Evolutionary conservation across 1,140 invertebrate species (phyloP), one percentile per base, ranked within the genome.

Genomic region (Drosophila nikananu): DNA sequence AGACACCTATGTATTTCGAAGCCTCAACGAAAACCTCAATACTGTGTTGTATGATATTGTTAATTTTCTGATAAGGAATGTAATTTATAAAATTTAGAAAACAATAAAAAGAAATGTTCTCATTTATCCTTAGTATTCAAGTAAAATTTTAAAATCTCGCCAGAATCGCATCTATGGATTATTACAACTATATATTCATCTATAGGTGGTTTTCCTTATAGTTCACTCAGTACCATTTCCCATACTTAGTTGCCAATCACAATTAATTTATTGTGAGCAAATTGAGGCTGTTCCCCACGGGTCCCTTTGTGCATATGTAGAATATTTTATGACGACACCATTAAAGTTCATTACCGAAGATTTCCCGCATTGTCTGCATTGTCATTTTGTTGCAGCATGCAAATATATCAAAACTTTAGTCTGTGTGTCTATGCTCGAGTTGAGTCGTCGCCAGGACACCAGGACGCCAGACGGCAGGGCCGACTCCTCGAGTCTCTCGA

Each of bases 271-370:
- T 37, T 39, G 35, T 3, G 0, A 39, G 21, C 35, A 57, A 57
- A 57, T 57, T 57, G 54, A 57, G 21, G 21, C 35, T 25, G 2
- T 12, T 12, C 32, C 54, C 35, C 54, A 25, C 23, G 54, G 35
- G 54, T 39, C 54, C 54, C 30, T 51, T 49, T 49, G 30, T 30
- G 19, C 51, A 59, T 72, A 54, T 71, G 51, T 27, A 21, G 46
- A 73, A 51, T 30, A 61, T 61, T 61, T 73, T 73, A 61, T 72
- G 54, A 30, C 42, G 65, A 49, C 59, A 59, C 68, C 65, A 84
- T 84, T 84, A 81, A 84, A 83, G 81, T 83, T 83, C 81, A 83
- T 83, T 83, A 83, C 77, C 66, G 44, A 83, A 60, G 54, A 73
- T 80, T 62, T 76, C 32, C 71, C 70, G 67, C 71, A 61, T 73